Conservation (phyloP, 2,888 invertebrate species). For the Ephialtes manifestator region DNA sequence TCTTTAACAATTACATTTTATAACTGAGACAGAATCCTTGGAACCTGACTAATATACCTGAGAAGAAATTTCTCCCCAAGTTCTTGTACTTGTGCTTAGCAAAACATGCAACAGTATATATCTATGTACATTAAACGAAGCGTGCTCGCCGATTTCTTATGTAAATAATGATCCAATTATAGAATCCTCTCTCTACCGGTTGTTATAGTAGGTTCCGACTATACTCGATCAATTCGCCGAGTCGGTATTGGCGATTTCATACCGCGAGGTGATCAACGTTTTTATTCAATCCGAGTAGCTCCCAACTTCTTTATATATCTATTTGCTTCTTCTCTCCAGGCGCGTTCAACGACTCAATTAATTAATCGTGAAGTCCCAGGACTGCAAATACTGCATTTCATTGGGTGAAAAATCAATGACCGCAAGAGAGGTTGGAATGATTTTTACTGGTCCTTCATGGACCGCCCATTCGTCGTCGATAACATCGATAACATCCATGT, state of each 20-base stretch:
- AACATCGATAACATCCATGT: slow-evolving; percentile 75
- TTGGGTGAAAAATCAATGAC: slow-evolving; percentile 69
- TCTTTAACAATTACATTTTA: slow-evolving; percentile 63
- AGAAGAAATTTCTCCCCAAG: slow-evolving; percentile 45
- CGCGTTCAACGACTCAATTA: slow-evolving; percentile 68
- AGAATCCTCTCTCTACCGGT: slow-evolving; percentile 62
- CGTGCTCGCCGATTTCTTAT: slow-evolving; percentile 66
- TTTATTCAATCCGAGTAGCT: slow-evolving; percentile 48
- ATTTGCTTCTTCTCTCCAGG: slow-evolving; percentile 43
- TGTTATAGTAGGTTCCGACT: slow-evolving; percentile 58
- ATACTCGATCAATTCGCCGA: slow-evolving; percentile 68
- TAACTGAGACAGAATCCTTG: slow-evolving; percentile 47
- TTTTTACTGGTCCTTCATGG: slow-evolving; percentile 59
- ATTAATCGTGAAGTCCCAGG: slow-evolving; percentile 56
- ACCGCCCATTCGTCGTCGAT: slow-evolving; percentile 68
- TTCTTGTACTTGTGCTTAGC: slow-evolving; percentile 47
- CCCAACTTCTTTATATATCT: slow-evolving; percentile 16
- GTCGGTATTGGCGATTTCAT: slow-evolving; percentile 40
- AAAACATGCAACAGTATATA: slow-evolving; percentile 24
- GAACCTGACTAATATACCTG: slow-evolving; percentile 35
- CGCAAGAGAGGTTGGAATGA: slow-evolving; percentile 61
- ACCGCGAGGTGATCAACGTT: slow-evolving; percentile 24
- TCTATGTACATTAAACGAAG: slow-evolving; percentile 50
- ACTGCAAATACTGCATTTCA: slow-evolving; percentile 51
- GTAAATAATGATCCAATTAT: slow-evolving; percentile 70